phyloP scores from a whole-genome alignment of 2,113 vertebrate species.

The Oncorhynchus tshawytscha region DNA sequence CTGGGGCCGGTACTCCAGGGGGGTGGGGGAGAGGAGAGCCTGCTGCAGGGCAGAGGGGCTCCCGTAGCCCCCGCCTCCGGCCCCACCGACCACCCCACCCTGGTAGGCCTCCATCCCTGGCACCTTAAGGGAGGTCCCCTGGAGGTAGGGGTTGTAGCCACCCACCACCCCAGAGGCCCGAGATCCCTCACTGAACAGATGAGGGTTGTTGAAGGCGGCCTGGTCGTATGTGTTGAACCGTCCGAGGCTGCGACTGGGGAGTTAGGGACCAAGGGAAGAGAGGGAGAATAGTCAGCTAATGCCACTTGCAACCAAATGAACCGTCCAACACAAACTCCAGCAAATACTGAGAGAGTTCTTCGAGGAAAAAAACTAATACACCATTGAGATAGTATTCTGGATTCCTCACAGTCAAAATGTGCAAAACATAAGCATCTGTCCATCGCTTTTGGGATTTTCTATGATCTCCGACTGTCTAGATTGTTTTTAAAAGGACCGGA shows the following conservation, averaged over 20 bases:
- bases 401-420: too few relatives aligned
- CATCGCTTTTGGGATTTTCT: too few relatives aligned
- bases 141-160: slow-evolving; percentile 76
- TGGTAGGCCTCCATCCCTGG: slow-evolving; percentile 79
- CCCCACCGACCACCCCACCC: slow-evolving; percentile 66
- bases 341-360: too few relatives aligned
- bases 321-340: too few relatives aligned
- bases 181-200: slow-evolving; percentile 75
- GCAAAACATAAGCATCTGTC: too few relatives aligned
- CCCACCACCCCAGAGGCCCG: slow-evolving; percentile 63
- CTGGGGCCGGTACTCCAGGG: slow-evolving; percentile 88
- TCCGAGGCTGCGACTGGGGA: slow-evolving; percentile 76
- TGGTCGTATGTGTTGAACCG: slow-evolving; percentile 92
- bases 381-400: too few relatives aligned
- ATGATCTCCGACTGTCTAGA: too few relatives aligned
- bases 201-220: slow-evolving; percentile 87
- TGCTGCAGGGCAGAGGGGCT: slow-evolving; percentile 90
- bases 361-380: too few relatives aligned
- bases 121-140: slow-evolving; percentile 79
- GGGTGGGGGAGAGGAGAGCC: slow-evolving; percentile 93
- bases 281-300: neutral
- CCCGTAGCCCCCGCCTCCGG: slow-evolving; percentile 49
- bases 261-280: neutral
- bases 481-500: too few relatives aligned
- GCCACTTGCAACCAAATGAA: too few relatives aligned